Evolutionary conservation across 2,797 vertebrate genomes (phyloP), one percentile per base, ranked within the genome.

Genomic region (Sylvilagus floridanus): DNA sequence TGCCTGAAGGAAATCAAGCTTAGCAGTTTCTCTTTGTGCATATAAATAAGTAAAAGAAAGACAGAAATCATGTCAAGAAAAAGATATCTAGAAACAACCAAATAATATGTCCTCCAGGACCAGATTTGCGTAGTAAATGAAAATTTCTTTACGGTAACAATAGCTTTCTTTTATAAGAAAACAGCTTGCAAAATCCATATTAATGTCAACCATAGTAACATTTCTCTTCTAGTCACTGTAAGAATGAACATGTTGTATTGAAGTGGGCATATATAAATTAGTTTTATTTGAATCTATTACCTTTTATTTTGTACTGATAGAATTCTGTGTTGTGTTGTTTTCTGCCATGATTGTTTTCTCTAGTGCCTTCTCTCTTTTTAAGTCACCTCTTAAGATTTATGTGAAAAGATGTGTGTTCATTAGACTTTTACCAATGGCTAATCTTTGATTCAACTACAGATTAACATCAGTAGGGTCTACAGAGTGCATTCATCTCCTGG

Each of bases 1-100:
- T 90, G 92, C 26, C 76, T 91, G 21, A 95, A 93, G 83, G 26
- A 90, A 85, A 90, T 82, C 90, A 35, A 76, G 92, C 52, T 83
- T 78, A 54, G 21, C 72, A n/a, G 16, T 85, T 30, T 72, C 21
- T 84, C 57, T 57, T 63, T 87, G 26, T 91, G 52, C 26, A 89
- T 91, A 24, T 13, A 96, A 93, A 21, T 60, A 88, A 90, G 91
- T 88, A 37, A 76, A 75, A 52, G 14, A 94, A 92, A 92, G 12
- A 35, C 66, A 87, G 57, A 90, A 66, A 63, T 65, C 50, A 9
- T 88, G 4, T 91, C 62, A 79, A 62, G 63, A 82, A 54, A 73
- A 94, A 84, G n/a, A 75, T 54, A 79, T 90, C 62, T 57, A 88
- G 57, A 93, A 22, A 94, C 28, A 30, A 73, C 47, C 17, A 79